Evolutionary conservation across 2,797 vertebrate genomes (phyloP).

Genomic region (Apogon talboti): DNA sequence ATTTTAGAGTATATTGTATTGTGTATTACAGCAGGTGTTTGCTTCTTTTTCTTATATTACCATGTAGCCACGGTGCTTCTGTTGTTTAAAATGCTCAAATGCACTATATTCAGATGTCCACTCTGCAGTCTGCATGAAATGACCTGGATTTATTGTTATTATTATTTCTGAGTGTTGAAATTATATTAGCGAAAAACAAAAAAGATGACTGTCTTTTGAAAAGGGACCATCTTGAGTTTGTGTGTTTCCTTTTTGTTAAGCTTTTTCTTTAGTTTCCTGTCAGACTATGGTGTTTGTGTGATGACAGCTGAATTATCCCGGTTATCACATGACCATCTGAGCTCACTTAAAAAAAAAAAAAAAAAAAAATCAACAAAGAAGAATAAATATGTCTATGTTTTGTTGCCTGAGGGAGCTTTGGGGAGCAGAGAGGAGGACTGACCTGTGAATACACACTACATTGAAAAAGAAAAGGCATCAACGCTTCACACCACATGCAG

Average conservation of each 20-base stretch:
- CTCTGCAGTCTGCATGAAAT: constrained; percentile 69
- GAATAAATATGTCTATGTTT: constrained; percentile 31
- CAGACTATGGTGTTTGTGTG: constrained; percentile 36
- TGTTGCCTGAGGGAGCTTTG: constrained; percentile 43
- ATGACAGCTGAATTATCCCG: constrained; percentile 54
- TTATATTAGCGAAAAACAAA: constrained; percentile 47
- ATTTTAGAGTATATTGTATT: constrained; percentile 46
- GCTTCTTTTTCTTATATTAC: constrained; percentile 36
- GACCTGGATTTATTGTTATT: constrained; percentile 53
- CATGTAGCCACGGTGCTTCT: constrained; percentile 64
- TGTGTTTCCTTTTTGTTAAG: constrained; percentile 45
- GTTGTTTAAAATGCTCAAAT: constrained; percentile 68
- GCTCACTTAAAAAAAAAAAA: constrained; percentile 13
- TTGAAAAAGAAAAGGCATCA: constrained; percentile 43
- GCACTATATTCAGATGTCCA: constrained; percentile 66
- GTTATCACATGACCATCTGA: constrained; percentile 36
- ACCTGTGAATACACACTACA: constrained; percentile 74
- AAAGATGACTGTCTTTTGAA: constrained; percentile 47
- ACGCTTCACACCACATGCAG: constrained; percentile 62
- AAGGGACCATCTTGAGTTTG: constrained; percentile 70
- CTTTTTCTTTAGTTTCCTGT: constrained; percentile 39
- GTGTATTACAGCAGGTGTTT: constrained; percentile 44
- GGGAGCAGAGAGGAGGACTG: constrained; percentile 46
- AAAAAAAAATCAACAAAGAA: neutral
- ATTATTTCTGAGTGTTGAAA: constrained; percentile 56